Base-by-base conservation (phyloP, 2,888 invertebrate species). In the Eretmocerus hayati region DNA sequence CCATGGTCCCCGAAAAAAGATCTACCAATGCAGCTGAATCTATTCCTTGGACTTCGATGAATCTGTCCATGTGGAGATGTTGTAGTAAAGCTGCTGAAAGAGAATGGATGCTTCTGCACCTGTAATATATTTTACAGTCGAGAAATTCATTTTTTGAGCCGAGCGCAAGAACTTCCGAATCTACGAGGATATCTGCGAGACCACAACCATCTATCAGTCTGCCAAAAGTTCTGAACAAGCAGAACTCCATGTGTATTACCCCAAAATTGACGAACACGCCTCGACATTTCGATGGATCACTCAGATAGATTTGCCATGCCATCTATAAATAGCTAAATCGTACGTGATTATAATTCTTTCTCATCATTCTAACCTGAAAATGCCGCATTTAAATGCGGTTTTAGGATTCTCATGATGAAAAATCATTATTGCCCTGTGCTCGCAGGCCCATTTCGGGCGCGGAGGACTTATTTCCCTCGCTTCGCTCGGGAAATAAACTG, bases 251-350 rank as follows among this genome's bases (percentile, higher is more conserved):
- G 54, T 63, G 61, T 57, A 72, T 69, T 30, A 59, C 47, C 15
- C 67, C 67, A 15, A 65, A 52, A 59, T 67, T 62, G 37, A 69
- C 63, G 50, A 67, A 69, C 50, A 70, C 15, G 45, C 63, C 61
- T 42, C 63, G 56, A 58, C 61, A 67, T 55, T 46, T 53, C 42
- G 61, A 56, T 26, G 37, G 32, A 43, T 65, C 61, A 42, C 23
- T 53, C 15, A 46, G 15, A 55, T 64, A 60, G 20, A 64, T 58
- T 51, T 57, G 54, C 3, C 56, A 46, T 6, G 61, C 59, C 11
- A 61, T 47, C 55, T 58, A 2, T 59, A 58, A 15, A 61, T 58
- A 6, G 57, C 62, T 32, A 63, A 51, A 53, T 63, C 62, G 33
- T 60, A 61, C 2, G 61, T 58, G 0, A 63, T 59, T 56, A 60